Evolutionary conservation across 2,888 invertebrate genomes (phyloP).

Genomic region (Philhelius pedissequus): DNA sequence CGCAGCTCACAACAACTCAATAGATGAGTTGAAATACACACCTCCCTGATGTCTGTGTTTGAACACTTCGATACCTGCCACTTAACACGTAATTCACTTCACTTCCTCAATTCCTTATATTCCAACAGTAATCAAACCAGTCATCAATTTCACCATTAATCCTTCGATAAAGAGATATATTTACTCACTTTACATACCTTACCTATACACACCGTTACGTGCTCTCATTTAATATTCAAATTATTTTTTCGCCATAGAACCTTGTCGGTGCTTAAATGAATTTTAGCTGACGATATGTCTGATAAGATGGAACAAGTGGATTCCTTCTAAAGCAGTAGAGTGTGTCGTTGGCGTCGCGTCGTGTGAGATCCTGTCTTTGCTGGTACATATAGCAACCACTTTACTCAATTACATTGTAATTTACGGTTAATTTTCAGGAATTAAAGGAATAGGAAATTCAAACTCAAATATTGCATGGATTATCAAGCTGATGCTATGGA

Average conservation of each 20-base stretch:
- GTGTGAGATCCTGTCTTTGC: slow-evolving; percentile 33
- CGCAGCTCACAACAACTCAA: not conserved
- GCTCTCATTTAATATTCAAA: slow-evolving; percentile 67
- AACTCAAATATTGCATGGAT: slow-evolving; percentile 22
- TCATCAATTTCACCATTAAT: slow-evolving; percentile 58
- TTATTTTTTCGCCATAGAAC: slow-evolving; percentile 43
- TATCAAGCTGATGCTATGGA: slow-evolving; percentile 14
- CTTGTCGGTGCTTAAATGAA: slow-evolving; percentile 40
- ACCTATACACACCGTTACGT: slow-evolving; percentile 36
- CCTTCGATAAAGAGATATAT: slow-evolving; percentile 47
- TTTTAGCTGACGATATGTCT: slow-evolving; percentile 68
- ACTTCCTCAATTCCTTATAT: not conserved
- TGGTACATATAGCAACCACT: slow-evolving; percentile 60
- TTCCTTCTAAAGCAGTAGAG: slow-evolving; percentile 2
- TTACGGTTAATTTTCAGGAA: slow-evolving; percentile 56
- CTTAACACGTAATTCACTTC: slow-evolving; percentile 56
- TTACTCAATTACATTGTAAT: slow-evolving; percentile 68
- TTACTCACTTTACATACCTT: slow-evolving; percentile 37
- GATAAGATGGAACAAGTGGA: slow-evolving; percentile 66
- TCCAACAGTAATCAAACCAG: slow-evolving; percentile 23
- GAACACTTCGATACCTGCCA: slow-evolving; percentile 42
- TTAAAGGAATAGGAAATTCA: slow-evolving; percentile 22
- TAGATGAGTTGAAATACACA: not conserved
- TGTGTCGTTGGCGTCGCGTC: slow-evolving; percentile 16
- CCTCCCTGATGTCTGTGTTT: slow-evolving; percentile 7